Evolutionary conservation across 2,888 invertebrate genomes (phyloP), one percentile per base, ranked within the genome.

Genomic region (Heliconius hortense): DNA sequence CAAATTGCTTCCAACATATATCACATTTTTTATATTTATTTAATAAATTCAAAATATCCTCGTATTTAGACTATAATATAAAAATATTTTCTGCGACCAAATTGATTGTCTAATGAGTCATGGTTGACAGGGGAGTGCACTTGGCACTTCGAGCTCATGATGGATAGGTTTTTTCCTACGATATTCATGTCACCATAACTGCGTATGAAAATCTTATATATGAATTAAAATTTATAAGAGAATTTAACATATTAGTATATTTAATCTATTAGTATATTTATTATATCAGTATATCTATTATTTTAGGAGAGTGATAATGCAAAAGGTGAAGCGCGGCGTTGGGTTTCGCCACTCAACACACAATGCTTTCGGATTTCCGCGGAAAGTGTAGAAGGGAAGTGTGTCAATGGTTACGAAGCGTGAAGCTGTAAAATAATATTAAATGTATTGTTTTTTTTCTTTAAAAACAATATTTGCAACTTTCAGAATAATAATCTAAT

Each of bases 21-120:
- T 11, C 11, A 11, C 18, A 0, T 26, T n/a, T 7, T n/a, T n/a
- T n/a, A 31, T n/a, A 35, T 24, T 35, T 31, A 39, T 18, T 26
- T 60, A 60, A 24, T 71, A 43, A 43, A 39, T 71, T 62, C 21
- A 26, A 60, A 71, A 62, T n/a, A 60, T 10, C 10, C 21, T 24
- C 24, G 13, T 24, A 62, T 62, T 39, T 71, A 11, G 26, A 24
- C 3, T 26, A 56, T 26, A 75, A 69, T 74, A 76, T 24, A 75
- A 62, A 72, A 74, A 79, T 70, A 76, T 77, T 76, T 77, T 73
- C 70, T 71, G 67, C 48, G 75, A 74, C 76, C 72, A 76, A 89
- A 92, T 92, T 89, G 91, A 91, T 92, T 90, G 89, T 90, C 89
- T 92, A 91, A 93, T 91, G 91, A 92, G 89, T 90, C 90, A 87